Evolutionary conservation across 1,140 invertebrate species (phyloP), one percentile per base, ranked within the genome.

Genomic region (Sitobion miscanthi): DNA sequence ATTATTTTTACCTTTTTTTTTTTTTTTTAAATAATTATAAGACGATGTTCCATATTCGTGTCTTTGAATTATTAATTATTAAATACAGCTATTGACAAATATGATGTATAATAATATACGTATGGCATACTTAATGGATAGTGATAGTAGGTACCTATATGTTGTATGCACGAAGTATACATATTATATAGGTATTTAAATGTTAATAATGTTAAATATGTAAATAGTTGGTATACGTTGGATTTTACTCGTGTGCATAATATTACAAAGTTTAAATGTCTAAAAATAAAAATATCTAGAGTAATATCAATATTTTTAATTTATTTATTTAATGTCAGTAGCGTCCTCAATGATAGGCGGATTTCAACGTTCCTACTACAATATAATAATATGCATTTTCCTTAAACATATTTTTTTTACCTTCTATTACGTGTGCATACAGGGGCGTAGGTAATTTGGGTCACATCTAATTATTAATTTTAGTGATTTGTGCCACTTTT

Each of bases 61-160:
- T 87, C 86, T 87, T 87, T 86, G 42, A 86, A 86, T 49, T 87
- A 87, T 87, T 87, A 49, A 87, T 87, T 87, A 49, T 49, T n/a
- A 35, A 49, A 87, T 49, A n/a, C 35, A 30, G 30, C 86, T 49
- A 87, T 87, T 49, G 86, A 87, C 47, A 35, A 49, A 52, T 87
- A 49, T 52, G 52, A 49, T 87, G 30, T 69, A 69, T 69, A 69
- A 69, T 69, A 9, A 69, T 69, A 69, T 42, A 30, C 0, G 17
- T 42, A 30, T 14, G 21, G 42, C 23, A 47, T 86, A 86, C 42
- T 23, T 45, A 42, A 42, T 45, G 2, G 0, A 9, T 86, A 52
- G 14, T 49, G 11, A 85, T 85, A 45, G 47, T 49, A 42, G 4
- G 42, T 47, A 86, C 25, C 4, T 86, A 86, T 47, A 3, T 47